Evolutionary conservation across 1,140 invertebrate species (phyloP), one percentile per base, ranked within the genome.

Genomic region (Monochamus saltuarius): DNA sequence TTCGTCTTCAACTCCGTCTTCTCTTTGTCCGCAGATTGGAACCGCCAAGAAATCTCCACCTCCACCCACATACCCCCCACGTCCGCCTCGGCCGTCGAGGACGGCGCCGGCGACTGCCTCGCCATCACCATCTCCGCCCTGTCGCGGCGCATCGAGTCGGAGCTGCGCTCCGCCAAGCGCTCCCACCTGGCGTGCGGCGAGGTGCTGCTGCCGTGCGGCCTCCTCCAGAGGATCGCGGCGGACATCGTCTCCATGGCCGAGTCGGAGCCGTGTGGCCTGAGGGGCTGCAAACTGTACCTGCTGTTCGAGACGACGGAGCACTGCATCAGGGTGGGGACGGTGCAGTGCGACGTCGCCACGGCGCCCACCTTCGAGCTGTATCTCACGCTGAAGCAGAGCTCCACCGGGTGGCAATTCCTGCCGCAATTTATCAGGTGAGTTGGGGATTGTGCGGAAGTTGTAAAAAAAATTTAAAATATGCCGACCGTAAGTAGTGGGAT

Each of bases 331-430:
- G 79, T 90, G 51, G 81, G 81, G 59, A 64, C 84, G 54, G 83
- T 94, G 75, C 89, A 89, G 73, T 89, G 89, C 69, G 90, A 94
- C 77, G 86, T 87, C 35, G 85, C 84, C 69, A 89, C 89, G 7
- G 86, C 92, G 39, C 88, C 90, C 22, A 94, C 91, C 13, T 93
- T 93, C 72, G 90, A 93, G 78, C 80, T 92, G 61, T 89, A 88
- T 76, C 80, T 93, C 38, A 92, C 90, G 11, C 80, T 94, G 36
- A 90, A 89, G 75, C 89, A 92, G 73, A 89, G 89, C 71, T 81
- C 84, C 39, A 87, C 85, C 49, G 86, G 88, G 68, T 94, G 91
- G 91, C 87, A 89, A 57, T 78, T 90, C 64, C 80, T 92, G 77
- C 89, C 89, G 72, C 88, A 91, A 74, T 91, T 92, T 78, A 81